Evolutionary conservation across 2,888 invertebrate species (phyloP), one percentile per base, ranked within the genome.

Genomic region (Hipparchia sbordonii): DNA sequence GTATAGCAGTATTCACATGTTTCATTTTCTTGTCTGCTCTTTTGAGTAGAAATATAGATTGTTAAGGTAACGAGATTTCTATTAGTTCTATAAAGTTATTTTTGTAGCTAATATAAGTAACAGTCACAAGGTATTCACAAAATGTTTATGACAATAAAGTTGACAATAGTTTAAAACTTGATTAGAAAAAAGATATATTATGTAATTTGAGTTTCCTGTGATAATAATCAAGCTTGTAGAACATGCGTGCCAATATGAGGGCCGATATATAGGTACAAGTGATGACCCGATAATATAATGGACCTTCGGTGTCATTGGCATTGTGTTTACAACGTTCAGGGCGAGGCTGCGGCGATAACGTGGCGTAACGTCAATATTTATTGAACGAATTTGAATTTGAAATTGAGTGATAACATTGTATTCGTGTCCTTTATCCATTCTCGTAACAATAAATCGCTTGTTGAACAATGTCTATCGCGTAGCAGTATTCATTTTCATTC

Each of bases 241-340:
- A 10, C 46, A 39, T 39, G 23, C 9, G 33, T 3, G 51, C 63
- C 63, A 51, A 63, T 48, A 8, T 51, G 10, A 9, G 23, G 23
- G 45, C 57, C 13, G 8, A 1, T 4, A 39, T 2, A 23, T 57
- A 13, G 39, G 79, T 81, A 12, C 52, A 52, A 23, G 12, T 39
- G 23, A 33, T 48, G 51, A 33, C 33, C 23, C 33, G 65, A 65
- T 65, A 65, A 33, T 65, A 39, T 52, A 65, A 72, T 77, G 85
- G 87, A 86, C 87, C 87, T 87, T 85, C 84, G 87, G 87, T 91
- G 93, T 93, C 93, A 92, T 91, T 93, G 92, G 90, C 91, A 89
- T 85, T 89, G 81, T 89, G 90, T 91, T 91, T 90, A 92, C 89
- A 79, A 78, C 77, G 75, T 74, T 78, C 85, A 82, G 85, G 85